Percentiles rank a stretch among this genome's conserved stretches.
Conservation (phyloP, 2,888 invertebrate species). For the Poecilus cupreus region DNA sequence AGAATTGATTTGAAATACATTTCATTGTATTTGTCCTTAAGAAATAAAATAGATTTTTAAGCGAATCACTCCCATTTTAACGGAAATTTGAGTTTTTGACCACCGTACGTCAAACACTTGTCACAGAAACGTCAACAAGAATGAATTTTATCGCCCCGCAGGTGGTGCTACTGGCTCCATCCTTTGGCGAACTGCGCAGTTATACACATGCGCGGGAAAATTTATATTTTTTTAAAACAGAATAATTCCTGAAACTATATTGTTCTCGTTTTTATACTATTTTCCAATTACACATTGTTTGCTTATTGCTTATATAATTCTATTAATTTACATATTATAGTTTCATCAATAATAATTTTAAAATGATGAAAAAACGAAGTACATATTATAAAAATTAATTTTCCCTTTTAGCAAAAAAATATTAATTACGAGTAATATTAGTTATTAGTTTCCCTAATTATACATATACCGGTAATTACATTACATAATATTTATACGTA, state of each 20-base stretch:
- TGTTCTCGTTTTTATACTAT: no score
- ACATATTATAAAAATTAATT: neutral
- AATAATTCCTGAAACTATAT: neutral
- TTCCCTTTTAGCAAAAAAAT: neutral
- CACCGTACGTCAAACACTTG: conserved; percentile 54
- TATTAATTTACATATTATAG: neutral
- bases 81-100: conserved; percentile 40
- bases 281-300: no score
- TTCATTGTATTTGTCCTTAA: neutral
- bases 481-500: conserved; percentile 18
- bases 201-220: conserved; percentile 10
- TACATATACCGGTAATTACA: neutral
- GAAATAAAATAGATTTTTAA: conserved; percentile 4
- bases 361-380: neutral
- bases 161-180: conserved; percentile 1
- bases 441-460: neutral
- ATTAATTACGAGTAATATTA: neutral
- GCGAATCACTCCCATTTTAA: conserved; percentile 48
- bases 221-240: conserved; percentile 10
- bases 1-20: conserved; percentile 20
- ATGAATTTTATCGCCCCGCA: conserved; percentile 22
- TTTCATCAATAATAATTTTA: neutral
- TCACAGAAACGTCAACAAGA: conserved; percentile 56
- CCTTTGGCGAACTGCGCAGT: neutral
- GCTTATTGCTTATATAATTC: no score